phyloP scores from a whole-genome alignment of 2,113 vertebrate species.

The Ramphastos sulfuratus region DNA sequence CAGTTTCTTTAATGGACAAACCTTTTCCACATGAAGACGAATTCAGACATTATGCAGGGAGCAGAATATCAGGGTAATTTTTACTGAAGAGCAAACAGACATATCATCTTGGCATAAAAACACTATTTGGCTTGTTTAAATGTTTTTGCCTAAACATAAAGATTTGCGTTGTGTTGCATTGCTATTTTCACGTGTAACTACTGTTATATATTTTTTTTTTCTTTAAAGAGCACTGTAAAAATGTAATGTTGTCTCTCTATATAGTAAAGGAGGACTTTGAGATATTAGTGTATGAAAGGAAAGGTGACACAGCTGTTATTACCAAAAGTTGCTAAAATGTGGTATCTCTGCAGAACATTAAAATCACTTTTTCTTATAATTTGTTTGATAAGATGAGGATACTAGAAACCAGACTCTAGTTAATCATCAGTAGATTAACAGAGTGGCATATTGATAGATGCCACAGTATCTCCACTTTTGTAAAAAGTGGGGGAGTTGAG shows the following conservation, averaged over 20 bases:
- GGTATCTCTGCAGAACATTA: neutral
- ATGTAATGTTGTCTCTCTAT: neutral
- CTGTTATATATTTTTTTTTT: neutral
- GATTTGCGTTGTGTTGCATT: neutral
- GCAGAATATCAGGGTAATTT: neutral
- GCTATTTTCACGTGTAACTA: neutral
- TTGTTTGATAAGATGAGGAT: neutral
- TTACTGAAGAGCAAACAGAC: neutral
- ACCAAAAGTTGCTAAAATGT: neutral
- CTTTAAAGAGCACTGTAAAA: neutral
- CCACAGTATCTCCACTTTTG: neutral
- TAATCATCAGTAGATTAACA: neutral
- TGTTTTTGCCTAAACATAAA: neutral
- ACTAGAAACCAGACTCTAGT: neutral
- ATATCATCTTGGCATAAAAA: neutral
- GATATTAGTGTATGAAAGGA: neutral
- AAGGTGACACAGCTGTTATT: neutral
- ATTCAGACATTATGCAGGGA: neutral
- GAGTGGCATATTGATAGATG: neutral
- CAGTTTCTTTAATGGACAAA: neutral
- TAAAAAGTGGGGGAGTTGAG: accelerated
- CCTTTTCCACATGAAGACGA: neutral
- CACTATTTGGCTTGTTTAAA: neutral
- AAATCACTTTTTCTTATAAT: neutral
- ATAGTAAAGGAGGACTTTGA: neutral